Conservation (phyloP, 2,888 invertebrate genomes). For the Selenia dentaria region DNA sequence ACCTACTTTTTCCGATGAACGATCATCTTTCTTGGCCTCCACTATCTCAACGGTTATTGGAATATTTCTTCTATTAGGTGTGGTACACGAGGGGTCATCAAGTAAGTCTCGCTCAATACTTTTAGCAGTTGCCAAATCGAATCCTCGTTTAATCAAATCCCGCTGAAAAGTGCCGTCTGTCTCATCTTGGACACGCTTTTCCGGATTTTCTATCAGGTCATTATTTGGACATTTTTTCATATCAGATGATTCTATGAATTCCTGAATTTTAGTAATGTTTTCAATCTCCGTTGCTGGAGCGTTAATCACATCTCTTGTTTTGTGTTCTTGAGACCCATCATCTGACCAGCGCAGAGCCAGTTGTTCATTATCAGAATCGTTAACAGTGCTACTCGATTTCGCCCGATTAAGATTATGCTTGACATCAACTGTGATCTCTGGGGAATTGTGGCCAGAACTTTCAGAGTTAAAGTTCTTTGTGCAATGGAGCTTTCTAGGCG, state of each 20-base stretch:
- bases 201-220: background rate
- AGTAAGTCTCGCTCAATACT: conserved; percentile 74
- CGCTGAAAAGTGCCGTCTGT: conserved; percentile 54
- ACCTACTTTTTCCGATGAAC: conserved; percentile 34
- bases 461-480: conserved; percentile 63
- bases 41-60: conserved; percentile 22
- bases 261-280: conserved; percentile 69
- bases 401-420: conserved; percentile 35
- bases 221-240: conserved; percentile 21
- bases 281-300: conserved; percentile 52
- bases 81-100: conserved; percentile 45
- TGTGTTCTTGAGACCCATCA: conserved; percentile 67
- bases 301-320: conserved; percentile 38
- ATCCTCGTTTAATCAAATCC: conserved; percentile 71
- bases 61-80: conserved; percentile 20
- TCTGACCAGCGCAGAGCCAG: conserved; percentile 68
- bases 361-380: conserved; percentile 67
- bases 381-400: conserved; percentile 32
- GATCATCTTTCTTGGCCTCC: conserved; percentile 33
- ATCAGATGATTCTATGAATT: conserved; percentile 60
- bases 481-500: conserved; percentile 73
- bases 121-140: conserved; percentile 74
- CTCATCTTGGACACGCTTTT: conserved; percentile 20
- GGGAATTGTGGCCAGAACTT: conserved; percentile 55
- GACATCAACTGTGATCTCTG: conserved; percentile 41